Percentiles rank a stretch among this genome's conserved stretches.
Evolutionary conservation across 2,888 invertebrate genomes (phyloP).

Genomic region (Syrphus vitripennis): DNA sequence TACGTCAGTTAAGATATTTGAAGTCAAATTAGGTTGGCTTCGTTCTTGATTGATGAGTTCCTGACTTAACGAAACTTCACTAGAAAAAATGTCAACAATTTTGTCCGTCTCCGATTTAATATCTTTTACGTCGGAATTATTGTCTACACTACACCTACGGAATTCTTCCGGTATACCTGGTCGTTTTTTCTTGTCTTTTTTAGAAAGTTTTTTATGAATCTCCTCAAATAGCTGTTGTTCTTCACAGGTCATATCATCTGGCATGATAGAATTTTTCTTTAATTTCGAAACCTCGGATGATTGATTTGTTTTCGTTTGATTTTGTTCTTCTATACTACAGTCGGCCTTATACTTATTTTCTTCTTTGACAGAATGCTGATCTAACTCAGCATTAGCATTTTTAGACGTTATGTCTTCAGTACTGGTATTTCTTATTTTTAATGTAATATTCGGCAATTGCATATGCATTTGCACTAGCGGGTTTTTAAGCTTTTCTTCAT

Average conservation of each 20-base stretch:
- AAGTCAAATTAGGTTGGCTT: background rate
- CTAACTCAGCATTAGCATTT: conserved; percentile 60
- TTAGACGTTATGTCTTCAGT: conserved; percentile 76
- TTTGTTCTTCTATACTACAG: conserved; percentile 9
- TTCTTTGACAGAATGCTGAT: conserved; percentile 64
- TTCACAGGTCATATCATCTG: conserved; percentile 77
- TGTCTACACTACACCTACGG: conserved; percentile 68
- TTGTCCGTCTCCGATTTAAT: conserved; percentile 21
- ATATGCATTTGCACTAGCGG: conserved; percentile 86
- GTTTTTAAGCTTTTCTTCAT: conserved; percentile 87
- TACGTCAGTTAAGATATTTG: background rate
- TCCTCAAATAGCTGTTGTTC: conserved; percentile 78
- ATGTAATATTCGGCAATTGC: conserved; percentile 81
- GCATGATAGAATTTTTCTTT: conserved; percentile 24
- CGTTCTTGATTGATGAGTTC: conserved; percentile 28
- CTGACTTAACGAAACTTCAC: conserved; percentile 25
- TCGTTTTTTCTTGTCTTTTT: conserved; percentile 80
- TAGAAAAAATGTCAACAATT: conserved; percentile 10
- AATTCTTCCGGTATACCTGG: conserved; percentile 80
- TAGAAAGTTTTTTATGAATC: conserved; percentile 79
- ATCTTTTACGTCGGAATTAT: conserved; percentile 32
- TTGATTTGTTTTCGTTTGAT: background rate
- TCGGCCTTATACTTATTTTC: conserved; percentile 50
- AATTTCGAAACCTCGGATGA: background rate
- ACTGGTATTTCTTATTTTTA: conserved; percentile 78